phyloP scores from a whole-genome alignment of 1,140 invertebrate genomes.

The Melipona quadrifasciata region DNA sequence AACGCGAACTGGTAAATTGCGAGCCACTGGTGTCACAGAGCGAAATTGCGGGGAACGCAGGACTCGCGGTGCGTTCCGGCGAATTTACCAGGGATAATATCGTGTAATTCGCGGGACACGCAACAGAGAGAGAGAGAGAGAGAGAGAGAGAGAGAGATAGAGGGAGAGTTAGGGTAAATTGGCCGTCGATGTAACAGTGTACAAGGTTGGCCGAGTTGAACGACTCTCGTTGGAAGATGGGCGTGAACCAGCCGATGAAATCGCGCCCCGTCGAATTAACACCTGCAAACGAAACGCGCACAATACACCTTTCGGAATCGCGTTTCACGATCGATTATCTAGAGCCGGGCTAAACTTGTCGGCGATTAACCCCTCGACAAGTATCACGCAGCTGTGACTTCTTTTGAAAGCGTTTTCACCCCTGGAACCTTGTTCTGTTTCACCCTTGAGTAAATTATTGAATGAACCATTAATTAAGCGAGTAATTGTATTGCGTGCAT shows the following conservation, averaged over 20 bases:
- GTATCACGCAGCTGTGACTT: too few species aligned
- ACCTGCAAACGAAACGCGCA: not conserved
- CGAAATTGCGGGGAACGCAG: not conserved
- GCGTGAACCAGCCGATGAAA: too few species aligned
- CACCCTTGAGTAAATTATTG: too few species aligned
- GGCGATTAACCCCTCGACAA: not conserved
- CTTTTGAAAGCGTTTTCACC: too few species aligned
- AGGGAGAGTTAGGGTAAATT: slow-evolving; percentile 7
- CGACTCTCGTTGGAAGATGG: not conserved
- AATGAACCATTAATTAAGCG: too few species aligned
- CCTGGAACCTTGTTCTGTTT: too few species aligned
- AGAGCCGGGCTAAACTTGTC: not conserved
- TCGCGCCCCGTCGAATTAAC: not conserved
- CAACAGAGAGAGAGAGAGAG: not conserved
- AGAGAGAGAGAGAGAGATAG: too few species aligned
- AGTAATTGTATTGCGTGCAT: too few species aligned
- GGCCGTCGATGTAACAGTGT: not conserved
- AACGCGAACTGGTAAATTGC: not conserved
- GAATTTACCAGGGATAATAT: slow-evolving; percentile 28
- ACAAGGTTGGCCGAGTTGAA: not conserved
- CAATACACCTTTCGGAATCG: not conserved
- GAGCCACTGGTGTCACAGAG: not conserved
- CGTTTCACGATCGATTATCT: not conserved
- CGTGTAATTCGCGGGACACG: slow-evolving; percentile 23
- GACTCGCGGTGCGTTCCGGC: not conserved